Evolutionary conservation across 2,113 vertebrate genomes (phyloP).

Genomic region (Archocentrus centrarchus): DNA sequence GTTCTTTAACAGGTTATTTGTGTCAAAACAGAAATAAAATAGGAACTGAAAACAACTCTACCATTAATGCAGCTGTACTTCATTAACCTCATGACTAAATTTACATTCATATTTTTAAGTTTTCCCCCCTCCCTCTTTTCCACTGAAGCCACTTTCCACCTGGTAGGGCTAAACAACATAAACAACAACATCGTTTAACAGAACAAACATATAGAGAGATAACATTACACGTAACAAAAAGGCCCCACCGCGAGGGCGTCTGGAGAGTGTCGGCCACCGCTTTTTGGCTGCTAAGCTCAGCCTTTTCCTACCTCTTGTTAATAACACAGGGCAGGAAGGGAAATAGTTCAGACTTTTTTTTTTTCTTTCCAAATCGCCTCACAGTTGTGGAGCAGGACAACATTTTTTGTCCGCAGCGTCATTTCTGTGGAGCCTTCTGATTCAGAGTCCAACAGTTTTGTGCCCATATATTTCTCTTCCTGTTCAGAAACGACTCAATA

Average conservation of each 20-base stretch:
- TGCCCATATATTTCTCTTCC: slow-evolving; percentile 61
- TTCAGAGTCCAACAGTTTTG: slow-evolving; percentile 64
- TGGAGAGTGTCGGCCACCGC: slow-evolving; percentile 64
- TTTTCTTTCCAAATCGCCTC: slow-evolving; percentile 40
- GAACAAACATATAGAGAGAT: slow-evolving; percentile 72
- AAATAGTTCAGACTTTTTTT: slow-evolving; percentile 51
- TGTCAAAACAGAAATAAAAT: slow-evolving; percentile 76
- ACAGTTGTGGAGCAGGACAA: slow-evolving; percentile 39
- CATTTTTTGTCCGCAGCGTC: slow-evolving; percentile 34
- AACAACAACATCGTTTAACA: slow-evolving; percentile 77
- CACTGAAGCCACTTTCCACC: slow-evolving; percentile 75
- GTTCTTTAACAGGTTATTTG: slow-evolving; percentile 82
- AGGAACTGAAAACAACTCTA: slow-evolving; percentile 78
- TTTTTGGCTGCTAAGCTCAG: slow-evolving; percentile 64
- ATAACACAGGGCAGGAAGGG: slow-evolving; percentile 63
- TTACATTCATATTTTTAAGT: slow-evolving; percentile 85
- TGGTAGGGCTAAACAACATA: slow-evolving; percentile 79
- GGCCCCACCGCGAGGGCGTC: slow-evolving; percentile 59
- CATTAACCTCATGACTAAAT: slow-evolving; percentile 84
- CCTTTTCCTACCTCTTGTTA: slow-evolving; percentile 60
- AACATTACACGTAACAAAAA: slow-evolving; percentile 72
- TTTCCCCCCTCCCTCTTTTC: slow-evolving; percentile 64
- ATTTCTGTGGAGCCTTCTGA: slow-evolving; percentile 60
- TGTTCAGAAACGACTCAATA: slow-evolving; percentile 70
- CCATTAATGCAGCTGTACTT: slow-evolving; percentile 81